These are phyloP conservation scores for Tribolium castaneum DNA, from an alignment of 1,140 invertebrate species.

Conservation along the genomic window DNA sequence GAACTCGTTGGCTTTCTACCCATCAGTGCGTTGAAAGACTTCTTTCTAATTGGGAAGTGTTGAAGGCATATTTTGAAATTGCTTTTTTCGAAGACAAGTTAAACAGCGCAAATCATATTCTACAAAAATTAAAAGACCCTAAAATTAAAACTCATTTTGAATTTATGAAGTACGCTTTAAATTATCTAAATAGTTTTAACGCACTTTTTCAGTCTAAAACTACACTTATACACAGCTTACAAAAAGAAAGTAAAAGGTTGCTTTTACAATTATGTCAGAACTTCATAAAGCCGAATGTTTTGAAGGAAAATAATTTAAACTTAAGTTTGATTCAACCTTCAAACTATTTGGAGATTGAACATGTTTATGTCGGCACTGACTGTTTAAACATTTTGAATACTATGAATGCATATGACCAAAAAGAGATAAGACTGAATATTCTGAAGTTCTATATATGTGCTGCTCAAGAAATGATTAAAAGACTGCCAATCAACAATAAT, in stretches of 20 bases:
- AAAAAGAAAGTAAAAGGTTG: neutral
- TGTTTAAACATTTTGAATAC: neutral
- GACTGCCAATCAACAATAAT: neutral
- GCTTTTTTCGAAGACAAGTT: conserved; percentile 31
- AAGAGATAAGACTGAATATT: neutral
- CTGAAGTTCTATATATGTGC: neutral
- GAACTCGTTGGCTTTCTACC: conserved; percentile 32
- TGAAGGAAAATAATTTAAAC: neutral
- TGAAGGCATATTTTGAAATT: conserved; percentile 3
- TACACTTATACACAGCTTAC: neutral
- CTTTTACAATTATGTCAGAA: neutral
- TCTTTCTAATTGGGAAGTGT: conserved; percentile 34
- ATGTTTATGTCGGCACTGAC: neutral
- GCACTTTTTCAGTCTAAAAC: neutral
- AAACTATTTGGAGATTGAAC: neutral
- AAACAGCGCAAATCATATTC: neutral
- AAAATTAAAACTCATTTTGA: neutral
- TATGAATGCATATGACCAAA: neutral
- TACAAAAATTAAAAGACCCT: neutral
- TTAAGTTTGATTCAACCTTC: neutral
- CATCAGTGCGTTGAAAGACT: conserved; percentile 18
- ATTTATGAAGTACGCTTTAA: neutral
- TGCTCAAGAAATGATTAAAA: neutral
- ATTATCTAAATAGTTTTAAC: neutral
- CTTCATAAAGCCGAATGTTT: neutral